Conservation (phyloP, 2,888 invertebrate genomes). For the Acronicta aceris region DNA sequence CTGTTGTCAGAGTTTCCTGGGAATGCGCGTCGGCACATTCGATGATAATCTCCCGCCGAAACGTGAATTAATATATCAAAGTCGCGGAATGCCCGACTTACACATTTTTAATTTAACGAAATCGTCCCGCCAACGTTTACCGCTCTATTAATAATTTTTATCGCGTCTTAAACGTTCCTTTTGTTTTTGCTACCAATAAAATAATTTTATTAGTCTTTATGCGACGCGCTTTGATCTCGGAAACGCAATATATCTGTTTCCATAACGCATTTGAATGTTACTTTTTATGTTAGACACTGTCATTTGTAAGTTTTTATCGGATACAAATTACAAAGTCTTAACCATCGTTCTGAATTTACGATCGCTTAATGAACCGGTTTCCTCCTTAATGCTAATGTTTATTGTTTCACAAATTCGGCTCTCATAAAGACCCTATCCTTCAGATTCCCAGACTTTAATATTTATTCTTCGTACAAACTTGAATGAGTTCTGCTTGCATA, state of each 20-base stretch:
- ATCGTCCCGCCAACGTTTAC: slow-evolving; percentile 73
- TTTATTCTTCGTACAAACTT: slow-evolving; percentile 56
- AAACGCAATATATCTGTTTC: slow-evolving; percentile 58
- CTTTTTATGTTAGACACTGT: slow-evolving; percentile 59
- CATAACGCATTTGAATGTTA: slow-evolving; percentile 55
- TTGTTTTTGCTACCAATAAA: slow-evolving; percentile 81
- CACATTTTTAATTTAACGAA: slow-evolving; percentile 67
- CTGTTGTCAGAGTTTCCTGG: slow-evolving; percentile 67
- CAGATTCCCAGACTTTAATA: slow-evolving; percentile 58
- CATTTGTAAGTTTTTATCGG: slow-evolving; percentile 59
- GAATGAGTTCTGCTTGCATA: slow-evolving; percentile 67
- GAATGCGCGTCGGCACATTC: slow-evolving; percentile 65
- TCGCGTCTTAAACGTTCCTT: slow-evolving; percentile 80
- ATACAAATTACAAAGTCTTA: slow-evolving; percentile 52
- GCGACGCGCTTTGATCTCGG: slow-evolving; percentile 69
- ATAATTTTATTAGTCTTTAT: slow-evolving; percentile 69
- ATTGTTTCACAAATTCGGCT: slow-evolving; percentile 72
- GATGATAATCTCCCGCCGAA: slow-evolving; percentile 79
- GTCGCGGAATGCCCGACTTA: slow-evolving; percentile 55
- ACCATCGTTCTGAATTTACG: slow-evolving; percentile 59
- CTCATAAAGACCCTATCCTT: slow-evolving; percentile 61
- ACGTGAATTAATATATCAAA: slow-evolving; percentile 79
- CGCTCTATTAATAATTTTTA: slow-evolving; percentile 83
- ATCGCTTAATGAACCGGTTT: slow-evolving; percentile 64
- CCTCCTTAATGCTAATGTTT: slow-evolving; percentile 68